Evolutionary conservation across 2,797 vertebrate species (phyloP), one percentile per base, ranked within the genome.

Genomic region (Intellagama lesueurii): DNA sequence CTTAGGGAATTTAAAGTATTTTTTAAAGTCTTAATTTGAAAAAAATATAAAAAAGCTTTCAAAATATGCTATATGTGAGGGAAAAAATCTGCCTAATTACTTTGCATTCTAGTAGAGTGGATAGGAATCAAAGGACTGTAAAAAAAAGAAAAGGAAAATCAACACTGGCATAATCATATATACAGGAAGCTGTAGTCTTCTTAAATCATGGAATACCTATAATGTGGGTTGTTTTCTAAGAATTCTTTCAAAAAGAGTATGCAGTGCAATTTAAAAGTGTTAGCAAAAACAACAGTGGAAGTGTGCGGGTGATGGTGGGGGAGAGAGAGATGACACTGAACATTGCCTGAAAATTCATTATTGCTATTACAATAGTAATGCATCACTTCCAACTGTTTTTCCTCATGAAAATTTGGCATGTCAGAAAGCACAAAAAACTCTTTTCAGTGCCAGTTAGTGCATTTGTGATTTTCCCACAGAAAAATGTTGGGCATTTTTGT

Each of bases 1-100:
- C 78, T 77, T n/a, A 47, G 77, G 72, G 86, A 87, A 81, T 87
- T 81, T 72, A 81, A 87, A 73, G 69, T 32, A 87, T 81, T 81
- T 72, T 64, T 81, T 56, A 81, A 70, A 81, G 86, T 78, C 47
- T 87, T 87, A 81, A 87, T 81, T 40, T 81, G 47, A 22, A 64
- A 40, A 40, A 81, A 81, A 87, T 66, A 81, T 40, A 78, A 81
- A 70, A n/a, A 81, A 72, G 68, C 78, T 40, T 70, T 81, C 28
- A 60, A 81, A 81, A 72, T 72, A 81, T 81, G 70, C 68, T 80
- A 68, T n/a, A 40, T n/a, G 52, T 81, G 68, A 35, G 77, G 76
- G 44, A 7, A 22, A 72, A 81, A 87, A 81, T 49, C 66, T 32
- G 56, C 32, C 49, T 72, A 81, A 56, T 40, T 81, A 47, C 32